These are phyloP conservation scores for Pseudorhombus dupliciocellatus DNA, from an alignment of 2,113 vertebrate species.

Conservation along the genomic window DNA sequence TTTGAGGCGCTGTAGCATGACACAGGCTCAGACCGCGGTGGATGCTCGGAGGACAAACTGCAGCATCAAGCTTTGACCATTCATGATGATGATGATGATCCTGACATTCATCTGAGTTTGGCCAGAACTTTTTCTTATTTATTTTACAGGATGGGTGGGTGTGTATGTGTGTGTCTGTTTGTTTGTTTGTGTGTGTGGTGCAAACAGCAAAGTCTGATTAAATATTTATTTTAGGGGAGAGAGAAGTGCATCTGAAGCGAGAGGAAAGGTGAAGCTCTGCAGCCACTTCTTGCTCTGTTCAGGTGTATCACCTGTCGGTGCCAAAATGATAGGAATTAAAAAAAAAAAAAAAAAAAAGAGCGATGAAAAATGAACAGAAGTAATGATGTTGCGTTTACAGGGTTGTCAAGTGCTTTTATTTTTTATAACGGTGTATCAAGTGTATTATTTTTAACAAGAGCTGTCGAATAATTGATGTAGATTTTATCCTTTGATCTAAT, in stretches of 20 bases:
- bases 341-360: background rate
- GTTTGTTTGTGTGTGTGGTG: background rate
- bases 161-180: background rate
- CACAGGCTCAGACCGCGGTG: slow-evolving; percentile 26
- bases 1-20: slow-evolving; percentile 62
- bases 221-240: slow-evolving; percentile 72
- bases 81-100: slow-evolving; percentile 16
- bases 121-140: slow-evolving; percentile 61
- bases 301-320: slow-evolving; percentile 32
- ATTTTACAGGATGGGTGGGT: slow-evolving; percentile 47
- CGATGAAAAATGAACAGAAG: slow-evolving; percentile 6
- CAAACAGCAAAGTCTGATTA: slow-evolving; percentile 36
- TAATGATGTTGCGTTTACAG: slow-evolving; percentile 58
- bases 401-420: slow-evolving; percentile 76
- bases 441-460: slow-evolving; percentile 67
- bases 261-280: slow-evolving; percentile 39
- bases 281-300: slow-evolving; percentile 29
- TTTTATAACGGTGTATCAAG: slow-evolving; percentile 71
- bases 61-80: slow-evolving; percentile 27
- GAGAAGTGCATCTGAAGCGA: slow-evolving; percentile 43
- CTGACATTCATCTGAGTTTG: slow-evolving; percentile 44
- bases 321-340: slow-evolving; percentile 23
- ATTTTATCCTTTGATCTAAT: slow-evolving; percentile 57
- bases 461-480: slow-evolving; percentile 62
- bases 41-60: slow-evolving; percentile 31